Conservation (phyloP, 2,888 invertebrate genomes). For the Lacanobia oleracea region DNA sequence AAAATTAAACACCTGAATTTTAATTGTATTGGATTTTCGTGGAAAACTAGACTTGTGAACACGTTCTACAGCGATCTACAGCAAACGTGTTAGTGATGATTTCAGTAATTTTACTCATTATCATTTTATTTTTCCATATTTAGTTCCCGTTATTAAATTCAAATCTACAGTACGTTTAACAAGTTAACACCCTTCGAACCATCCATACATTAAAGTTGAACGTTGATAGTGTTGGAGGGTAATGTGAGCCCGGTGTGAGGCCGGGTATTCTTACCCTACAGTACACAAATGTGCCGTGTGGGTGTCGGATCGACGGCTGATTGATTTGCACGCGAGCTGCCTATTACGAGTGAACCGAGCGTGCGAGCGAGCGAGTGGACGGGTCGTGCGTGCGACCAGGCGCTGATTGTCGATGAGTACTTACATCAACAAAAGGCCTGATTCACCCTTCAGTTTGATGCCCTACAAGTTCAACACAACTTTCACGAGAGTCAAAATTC, state of each 20-base stretch:
- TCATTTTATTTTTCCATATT: neutral
- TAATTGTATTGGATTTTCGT: neutral
- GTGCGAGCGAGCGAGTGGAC: neutral
- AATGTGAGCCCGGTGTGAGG: conserved; percentile 7
- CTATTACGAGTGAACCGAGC: neutral
- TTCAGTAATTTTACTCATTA: neutral
- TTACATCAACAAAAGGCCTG: conserved; percentile 21
- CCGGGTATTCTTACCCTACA: neutral
- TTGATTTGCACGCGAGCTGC: conserved; percentile 61
- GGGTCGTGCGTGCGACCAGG: conserved; percentile 4
- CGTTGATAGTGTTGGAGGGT: neutral
- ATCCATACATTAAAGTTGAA: conserved; percentile 4
- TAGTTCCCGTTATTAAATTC: neutral
- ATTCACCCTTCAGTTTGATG: neutral
- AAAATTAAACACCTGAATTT: too few relatives aligned
- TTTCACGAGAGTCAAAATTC: neutral
- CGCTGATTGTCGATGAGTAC: conserved; percentile 12
- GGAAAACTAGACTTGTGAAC: neutral
- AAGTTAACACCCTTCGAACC: neutral
- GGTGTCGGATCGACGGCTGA: conserved; percentile 55
- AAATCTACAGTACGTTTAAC: neutral
- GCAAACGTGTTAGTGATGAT: neutral
- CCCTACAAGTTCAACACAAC: neutral
- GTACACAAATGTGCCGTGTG: neutral
- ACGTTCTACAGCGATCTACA: too few relatives aligned